phyloP scores from a whole-genome alignment of 2,797 vertebrate genomes.

The Pangasius sanitwongsei region DNA sequence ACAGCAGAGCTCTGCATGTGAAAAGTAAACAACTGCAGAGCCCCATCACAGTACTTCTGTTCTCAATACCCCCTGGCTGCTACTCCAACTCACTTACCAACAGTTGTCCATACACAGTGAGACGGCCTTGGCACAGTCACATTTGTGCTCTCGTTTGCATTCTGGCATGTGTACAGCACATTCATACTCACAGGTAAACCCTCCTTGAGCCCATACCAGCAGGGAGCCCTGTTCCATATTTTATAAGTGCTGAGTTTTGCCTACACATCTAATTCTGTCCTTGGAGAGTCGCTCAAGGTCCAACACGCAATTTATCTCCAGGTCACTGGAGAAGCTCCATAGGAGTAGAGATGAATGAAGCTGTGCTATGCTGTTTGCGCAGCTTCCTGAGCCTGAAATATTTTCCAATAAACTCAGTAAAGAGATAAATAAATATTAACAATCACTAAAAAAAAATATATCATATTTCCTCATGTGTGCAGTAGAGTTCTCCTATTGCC shows the following conservation, averaged over 20 bases:
- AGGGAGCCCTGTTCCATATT: conserved; percentile 66
- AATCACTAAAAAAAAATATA: neutral
- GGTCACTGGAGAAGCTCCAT: conserved; percentile 3
- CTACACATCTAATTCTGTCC: conserved; percentile 74
- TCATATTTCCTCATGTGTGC: neutral
- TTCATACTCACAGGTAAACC: conserved; percentile 51
- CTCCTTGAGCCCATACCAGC: conserved; percentile 48
- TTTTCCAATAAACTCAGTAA: conserved; percentile 63
- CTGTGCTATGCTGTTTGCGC: conserved; percentile 60
- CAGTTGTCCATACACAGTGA: conserved; percentile 20
- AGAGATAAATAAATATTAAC: neutral
- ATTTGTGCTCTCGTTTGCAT: neutral
- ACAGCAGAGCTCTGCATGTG: conserved; percentile 51
- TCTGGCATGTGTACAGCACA: conserved; percentile 3
- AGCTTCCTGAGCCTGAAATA: conserved; percentile 43
- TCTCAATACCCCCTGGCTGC: conserved; percentile 54
- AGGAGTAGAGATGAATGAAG: conserved; percentile 68
- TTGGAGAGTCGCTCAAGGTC: conserved; percentile 68
- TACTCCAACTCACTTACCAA: conserved; percentile 7
- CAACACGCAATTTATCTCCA: conserved; percentile 67
- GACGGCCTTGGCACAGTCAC: conserved; percentile 35
- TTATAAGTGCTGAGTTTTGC: conserved; percentile 73
- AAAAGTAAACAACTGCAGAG: conserved; percentile 68
- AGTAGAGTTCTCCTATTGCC: no score
- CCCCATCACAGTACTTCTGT: neutral